phyloP scores from a whole-genome alignment of 1,140 invertebrate genomes.

The Mactra quadrangularis region DNA sequence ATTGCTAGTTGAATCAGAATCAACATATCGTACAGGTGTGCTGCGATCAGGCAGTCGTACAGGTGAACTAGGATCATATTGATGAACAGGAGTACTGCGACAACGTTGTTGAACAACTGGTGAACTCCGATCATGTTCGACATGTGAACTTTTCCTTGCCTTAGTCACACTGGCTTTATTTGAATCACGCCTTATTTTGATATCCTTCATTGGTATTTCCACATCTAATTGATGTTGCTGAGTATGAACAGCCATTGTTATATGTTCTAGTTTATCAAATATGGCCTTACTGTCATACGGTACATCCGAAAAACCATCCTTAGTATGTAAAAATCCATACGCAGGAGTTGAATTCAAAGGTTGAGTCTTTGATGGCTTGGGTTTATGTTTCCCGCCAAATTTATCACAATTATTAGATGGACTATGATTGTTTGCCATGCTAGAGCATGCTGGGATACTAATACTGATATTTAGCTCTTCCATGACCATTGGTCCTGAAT shows the following conservation, averaged over 20 bases:
- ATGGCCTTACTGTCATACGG: background rate
- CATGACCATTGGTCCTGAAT: slow-evolving; percentile 8
- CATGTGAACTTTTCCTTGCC: background rate
- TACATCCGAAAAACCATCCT: background rate
- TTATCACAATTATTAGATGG: slow-evolving; percentile 41
- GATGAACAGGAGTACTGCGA: background rate
- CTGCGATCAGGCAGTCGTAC: background rate
- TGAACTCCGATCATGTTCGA: too few species aligned
- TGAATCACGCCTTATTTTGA: background rate
- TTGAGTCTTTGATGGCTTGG: slow-evolving; percentile 7
- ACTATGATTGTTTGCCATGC: background rate
- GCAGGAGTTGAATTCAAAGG: background rate
- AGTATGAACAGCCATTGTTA: slow-evolving; percentile 32
- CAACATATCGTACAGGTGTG: background rate
- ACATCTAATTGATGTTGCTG: slow-evolving; percentile 45
- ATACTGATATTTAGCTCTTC: slow-evolving; percentile 50
- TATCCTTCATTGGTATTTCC: slow-evolving; percentile 42
- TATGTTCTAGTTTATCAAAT: slow-evolving; percentile 43
- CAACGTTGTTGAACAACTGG: too few species aligned
- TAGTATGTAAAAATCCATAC: slow-evolving; percentile 13
- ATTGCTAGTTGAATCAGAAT: slow-evolving; percentile 26
- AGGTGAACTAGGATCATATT: background rate
- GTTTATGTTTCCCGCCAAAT: slow-evolving; percentile 37
- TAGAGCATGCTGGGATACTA: slow-evolving; percentile 1
- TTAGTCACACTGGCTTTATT: too few species aligned